Base-by-base conservation (phyloP, 1,140 invertebrate species). In the Bombus superbus region DNA sequence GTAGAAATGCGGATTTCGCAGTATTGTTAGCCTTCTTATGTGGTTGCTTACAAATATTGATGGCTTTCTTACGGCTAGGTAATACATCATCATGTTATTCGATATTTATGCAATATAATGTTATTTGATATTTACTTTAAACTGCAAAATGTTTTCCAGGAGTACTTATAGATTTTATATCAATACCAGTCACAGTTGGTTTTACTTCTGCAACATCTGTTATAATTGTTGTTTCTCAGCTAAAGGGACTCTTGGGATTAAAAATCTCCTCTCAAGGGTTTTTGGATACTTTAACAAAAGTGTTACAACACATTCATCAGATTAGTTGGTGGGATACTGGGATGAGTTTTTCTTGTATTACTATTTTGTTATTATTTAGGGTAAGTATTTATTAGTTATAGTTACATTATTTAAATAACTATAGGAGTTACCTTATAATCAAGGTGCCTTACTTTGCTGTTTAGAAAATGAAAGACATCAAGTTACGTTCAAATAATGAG, bases 151-250 rank as follows among this genome's bases (percentile, higher is more conserved):
- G 91, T 91, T n/a, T 93, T 94, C 22, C 95, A 99, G 99, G 98
- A 90, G 98, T 99, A 86, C 95, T 99, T 35, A 97, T 99, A 74
- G 98, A 99, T 94, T 99, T 99, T 94, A 99, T 99, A 92, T 99
- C 98, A 0, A 97, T 98, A 71, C 98, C 98, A 9, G 98, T 99
- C 25, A 98, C 98, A 0, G 98, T 98, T 78, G 98, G 98, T 0
- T 99, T 99, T 92, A 99, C 98, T 0, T 98, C 98, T 38, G 98
- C 98, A 28, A 99, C 98, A 0, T 98, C 98, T 28, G 96, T 99
- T 13, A 99, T 98, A 73, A 99, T 99, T 72, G 97, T 98, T 2
- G 96, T 97, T 15, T 98, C 98, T 0, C 98, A 99, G 95, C 93
- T 99, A 1, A 99, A 98, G 94, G 97, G 97, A 75, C 94, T 99